A percentile compares a stretch with the other conserved stretches of the same genome.
These are phyloP conservation scores for Megalopta genalis DNA, from an alignment of 1,140 invertebrate species.

Conservation along the genomic window DNA sequence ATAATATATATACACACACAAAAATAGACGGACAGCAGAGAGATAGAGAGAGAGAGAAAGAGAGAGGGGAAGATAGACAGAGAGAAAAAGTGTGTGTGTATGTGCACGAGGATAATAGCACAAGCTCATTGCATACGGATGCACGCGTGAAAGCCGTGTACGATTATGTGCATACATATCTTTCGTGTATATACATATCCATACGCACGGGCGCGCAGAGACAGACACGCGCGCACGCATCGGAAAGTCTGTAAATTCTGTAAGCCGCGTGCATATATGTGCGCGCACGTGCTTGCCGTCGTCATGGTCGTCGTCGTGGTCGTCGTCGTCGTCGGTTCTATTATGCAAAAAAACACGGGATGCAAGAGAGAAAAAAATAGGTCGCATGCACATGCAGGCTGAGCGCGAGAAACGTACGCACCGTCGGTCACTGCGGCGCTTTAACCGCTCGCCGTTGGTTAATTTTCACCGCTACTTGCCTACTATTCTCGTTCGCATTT, in stretches of 20 bases:
- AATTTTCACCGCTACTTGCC: conserved; percentile 16
- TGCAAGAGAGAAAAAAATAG: conserved; percentile 53
- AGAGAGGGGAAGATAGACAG: not conserved
- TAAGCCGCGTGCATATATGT: too few relatives aligned
- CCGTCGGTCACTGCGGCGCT: conserved; percentile 59
- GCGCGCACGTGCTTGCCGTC: too few relatives aligned
- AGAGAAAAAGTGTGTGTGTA: conserved; percentile 21
- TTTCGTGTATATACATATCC: not conserved
- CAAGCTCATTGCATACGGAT: conserved; percentile 47
- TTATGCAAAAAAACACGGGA: conserved; percentile 26
- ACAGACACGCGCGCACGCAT: not conserved
- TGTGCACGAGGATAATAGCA: conserved; percentile 50
- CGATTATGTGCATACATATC: conserved; percentile 1
- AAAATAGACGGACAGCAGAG: not conserved
- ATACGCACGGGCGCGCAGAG: not conserved
- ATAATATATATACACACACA: conserved; percentile 18
- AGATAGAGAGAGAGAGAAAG: too few relatives aligned
- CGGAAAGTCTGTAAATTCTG: conserved; percentile 1
- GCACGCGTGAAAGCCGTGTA: conserved; percentile 10
- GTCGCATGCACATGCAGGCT: conserved; percentile 69
- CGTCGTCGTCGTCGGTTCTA: too few relatives aligned
- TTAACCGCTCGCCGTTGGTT: conserved; percentile 46
- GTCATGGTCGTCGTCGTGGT: too few relatives aligned
- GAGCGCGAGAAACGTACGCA: conserved; percentile 63
- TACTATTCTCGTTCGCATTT: conserved; percentile 35